These are phyloP conservation scores for Amblyornis subalaris DNA, from an alignment of 2,113 vertebrate genomes.

Conservation along the genomic window DNA sequence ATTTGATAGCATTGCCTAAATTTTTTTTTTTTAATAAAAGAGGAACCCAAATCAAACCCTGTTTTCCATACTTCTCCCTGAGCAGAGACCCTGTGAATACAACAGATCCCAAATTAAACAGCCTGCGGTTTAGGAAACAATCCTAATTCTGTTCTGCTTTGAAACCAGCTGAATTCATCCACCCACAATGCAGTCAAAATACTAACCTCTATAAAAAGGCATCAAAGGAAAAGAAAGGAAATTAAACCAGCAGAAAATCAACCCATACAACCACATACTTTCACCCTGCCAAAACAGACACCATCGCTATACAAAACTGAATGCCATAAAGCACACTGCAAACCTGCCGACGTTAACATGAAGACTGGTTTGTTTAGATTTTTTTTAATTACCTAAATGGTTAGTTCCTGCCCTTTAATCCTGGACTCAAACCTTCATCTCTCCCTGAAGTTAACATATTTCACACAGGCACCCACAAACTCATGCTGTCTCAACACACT, in stretches of 20 bases:
- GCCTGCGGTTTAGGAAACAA: background rate
- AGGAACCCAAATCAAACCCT: background rate
- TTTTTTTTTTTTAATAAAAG: background rate
- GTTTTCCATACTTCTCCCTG: background rate
- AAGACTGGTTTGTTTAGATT: background rate
- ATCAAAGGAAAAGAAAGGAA: slow-evolving; percentile 12
- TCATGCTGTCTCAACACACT: background rate
- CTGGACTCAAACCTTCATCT: background rate
- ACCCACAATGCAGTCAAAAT: background rate
- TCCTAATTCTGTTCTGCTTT: background rate
- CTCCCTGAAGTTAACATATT: background rate
- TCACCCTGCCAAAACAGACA: background rate
- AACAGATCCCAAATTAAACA: background rate
- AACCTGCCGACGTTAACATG: background rate
- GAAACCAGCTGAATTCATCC: background rate
- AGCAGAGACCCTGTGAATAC: background rate
- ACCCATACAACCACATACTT: background rate
- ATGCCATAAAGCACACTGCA: background rate
- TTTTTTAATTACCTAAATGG: background rate
- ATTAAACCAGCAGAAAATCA: background rate
- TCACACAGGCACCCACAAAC: background rate
- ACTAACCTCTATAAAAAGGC: background rate
- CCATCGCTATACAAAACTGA: background rate
- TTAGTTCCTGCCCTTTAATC: background rate
- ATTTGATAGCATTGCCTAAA: background rate